phyloP scores from a whole-genome alignment of 1,140 invertebrate genomes.

The Aleiodes sp. region DNA sequence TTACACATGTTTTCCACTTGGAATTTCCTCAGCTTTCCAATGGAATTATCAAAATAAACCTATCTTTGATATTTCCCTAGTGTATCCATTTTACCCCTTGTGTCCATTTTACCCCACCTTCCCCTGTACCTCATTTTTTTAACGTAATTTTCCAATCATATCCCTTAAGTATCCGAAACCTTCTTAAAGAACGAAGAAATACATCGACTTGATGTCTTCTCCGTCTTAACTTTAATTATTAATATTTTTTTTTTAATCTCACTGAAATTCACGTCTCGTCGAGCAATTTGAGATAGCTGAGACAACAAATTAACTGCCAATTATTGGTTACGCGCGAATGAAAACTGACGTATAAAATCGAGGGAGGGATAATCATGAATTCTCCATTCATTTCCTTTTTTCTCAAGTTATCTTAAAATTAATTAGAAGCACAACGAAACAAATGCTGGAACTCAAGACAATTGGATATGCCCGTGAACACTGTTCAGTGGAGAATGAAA shows the following conservation, averaged over 20 bases:
- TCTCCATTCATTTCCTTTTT: slow-evolving; percentile 11
- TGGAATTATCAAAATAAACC: no score
- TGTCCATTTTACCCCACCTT: no score
- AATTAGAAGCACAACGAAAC: neutral
- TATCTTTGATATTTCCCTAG: no score
- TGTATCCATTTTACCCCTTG: no score
- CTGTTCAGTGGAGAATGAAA: neutral
- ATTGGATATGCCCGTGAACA: no score
- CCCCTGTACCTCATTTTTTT: no score
- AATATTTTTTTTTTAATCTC: slow-evolving; percentile 31
- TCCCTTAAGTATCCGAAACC: no score
- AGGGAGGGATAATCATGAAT: slow-evolving; percentile 16
- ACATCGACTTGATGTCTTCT: neutral
- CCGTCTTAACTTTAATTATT: neutral
- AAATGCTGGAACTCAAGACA: neutral
- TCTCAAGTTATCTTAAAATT: neutral
- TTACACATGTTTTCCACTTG: no score
- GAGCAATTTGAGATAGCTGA: slow-evolving; percentile 32
- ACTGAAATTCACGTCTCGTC: slow-evolving; percentile 28
- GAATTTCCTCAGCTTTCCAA: no score
- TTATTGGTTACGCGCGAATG: slow-evolving; percentile 34
- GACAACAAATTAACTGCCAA: slow-evolving; percentile 50
- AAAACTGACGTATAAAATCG: neutral
- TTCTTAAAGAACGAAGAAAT: no score
- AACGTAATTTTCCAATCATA: no score